Evolutionary conservation across 92 coral and sea anemone species (phyloP), one percentile per base, ranked within the genome.

Genomic region (Virgularia gustaviana): DNA sequence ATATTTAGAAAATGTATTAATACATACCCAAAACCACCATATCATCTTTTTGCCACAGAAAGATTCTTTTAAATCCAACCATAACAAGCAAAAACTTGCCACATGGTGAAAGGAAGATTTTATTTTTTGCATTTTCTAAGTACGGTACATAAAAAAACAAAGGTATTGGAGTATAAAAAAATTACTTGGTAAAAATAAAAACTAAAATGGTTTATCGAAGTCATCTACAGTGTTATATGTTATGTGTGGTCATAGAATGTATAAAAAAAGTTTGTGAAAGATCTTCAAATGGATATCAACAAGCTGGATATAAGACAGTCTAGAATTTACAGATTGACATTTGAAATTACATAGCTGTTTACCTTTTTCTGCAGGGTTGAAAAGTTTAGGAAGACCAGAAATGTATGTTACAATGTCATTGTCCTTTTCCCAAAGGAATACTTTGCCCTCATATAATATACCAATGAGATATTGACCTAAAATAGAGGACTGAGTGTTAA

Each of bases 361-460:
- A 68, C 75, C 75, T 38, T 49, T 68, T 20, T 68, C 75, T 20
- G 75, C 47, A 31, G 49, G 60, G 51, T 68, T 68, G 45, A 68
- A 68, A 10, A 68, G 38, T 68, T 68, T 68, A 15, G 75, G 75
- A 9, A 68, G 24, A 2, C 75, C 85, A 43, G 91, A 75, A 55
- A 96, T 89, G 33, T 81, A 63, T 64, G 74, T 76, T 33, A 94
- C 75, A 31, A 86, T 73, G 56, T 81, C 96, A 12, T 60, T 51
- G 28, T 79, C 86, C 70, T 85, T 89, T 62, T 89, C 79, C 99
- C 99, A 94, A 33, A 94, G 76, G 44, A 94, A 87, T 29, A 94
- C 57, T 80, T 83, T 94, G 13, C 99, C 99, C 28, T 91, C 88
- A 63, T 74, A 85, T 15, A 89, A 82, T 35, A 89, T 96, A 45